These are phyloP conservation scores for Musca vetustissima DNA, from an alignment of 1,140 invertebrate genomes.

Conservation along the genomic window DNA sequence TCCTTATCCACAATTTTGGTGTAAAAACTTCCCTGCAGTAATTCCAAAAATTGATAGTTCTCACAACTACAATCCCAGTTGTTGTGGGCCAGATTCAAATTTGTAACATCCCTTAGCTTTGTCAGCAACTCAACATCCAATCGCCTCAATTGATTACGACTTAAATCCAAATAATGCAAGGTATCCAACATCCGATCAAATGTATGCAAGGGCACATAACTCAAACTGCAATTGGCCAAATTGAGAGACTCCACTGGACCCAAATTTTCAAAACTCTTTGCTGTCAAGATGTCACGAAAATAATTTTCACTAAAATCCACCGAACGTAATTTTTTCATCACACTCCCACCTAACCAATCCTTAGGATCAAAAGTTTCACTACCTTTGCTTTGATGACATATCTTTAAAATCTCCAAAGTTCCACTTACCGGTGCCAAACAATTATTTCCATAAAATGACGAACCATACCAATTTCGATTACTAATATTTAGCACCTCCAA, in stretches of 20 bases:
- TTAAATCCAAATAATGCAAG: conserved; percentile 15
- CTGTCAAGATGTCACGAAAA: conserved; percentile 8
- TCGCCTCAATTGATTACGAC: conserved; percentile 15
- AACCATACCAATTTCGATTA: no score
- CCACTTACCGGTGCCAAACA: conserved; percentile 19
- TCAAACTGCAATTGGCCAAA: neutral
- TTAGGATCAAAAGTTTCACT: conserved; percentile 10
- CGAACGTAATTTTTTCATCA: neutral
- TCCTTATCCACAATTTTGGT: neutral
- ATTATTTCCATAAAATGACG: neutral
- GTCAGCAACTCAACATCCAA: conserved; percentile 12
- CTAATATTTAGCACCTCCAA: neutral
- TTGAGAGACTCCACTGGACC: neutral
- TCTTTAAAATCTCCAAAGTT: neutral
- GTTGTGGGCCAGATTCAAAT: conserved; percentile 2
- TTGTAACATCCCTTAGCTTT: neutral
- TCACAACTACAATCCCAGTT: conserved; percentile 25
- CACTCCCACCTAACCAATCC: neutral
- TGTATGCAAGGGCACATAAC: neutral
- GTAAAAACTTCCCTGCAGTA: neutral
- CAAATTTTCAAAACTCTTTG: conserved; percentile 7
- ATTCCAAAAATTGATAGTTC: conserved; percentile 18
- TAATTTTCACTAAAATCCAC: conserved; percentile 21
- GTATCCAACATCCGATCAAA: conserved; percentile 12
- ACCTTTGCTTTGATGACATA: neutral